Conservation (phyloP, 2,888 invertebrate species). For the Cantharis flavilabris region DNA sequence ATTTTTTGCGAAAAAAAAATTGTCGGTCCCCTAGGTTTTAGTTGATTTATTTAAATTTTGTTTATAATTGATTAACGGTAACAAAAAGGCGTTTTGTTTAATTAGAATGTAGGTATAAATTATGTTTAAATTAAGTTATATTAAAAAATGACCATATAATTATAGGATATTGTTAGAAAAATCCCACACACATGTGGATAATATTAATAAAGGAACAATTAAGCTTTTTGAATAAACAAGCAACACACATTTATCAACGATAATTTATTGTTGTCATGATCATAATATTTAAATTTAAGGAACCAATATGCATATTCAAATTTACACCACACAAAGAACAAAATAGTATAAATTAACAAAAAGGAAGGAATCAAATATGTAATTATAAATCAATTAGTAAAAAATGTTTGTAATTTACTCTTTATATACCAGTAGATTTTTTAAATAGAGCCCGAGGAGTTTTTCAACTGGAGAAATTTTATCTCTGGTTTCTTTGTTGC, state of each 20-base stretch:
- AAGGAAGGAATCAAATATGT: constrained; percentile 9
- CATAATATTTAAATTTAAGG: constrained; percentile 2
- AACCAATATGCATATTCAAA: constrained; percentile 16
- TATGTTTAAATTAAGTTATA: not conserved
- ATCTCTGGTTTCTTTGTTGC: constrained; percentile 26
- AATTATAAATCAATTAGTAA: constrained; percentile 24
- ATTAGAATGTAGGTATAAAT: not conserved
- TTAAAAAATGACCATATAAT: constrained; percentile 1
- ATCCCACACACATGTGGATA: not conserved
- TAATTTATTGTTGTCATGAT: not conserved
- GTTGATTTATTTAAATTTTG: not conserved
- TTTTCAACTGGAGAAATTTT: constrained; percentile 25
- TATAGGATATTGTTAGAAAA: not conserved
- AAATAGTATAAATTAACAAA: constrained; percentile 5
- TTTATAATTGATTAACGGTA: not conserved
- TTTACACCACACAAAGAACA: constrained; percentile 15
- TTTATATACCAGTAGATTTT: constrained; percentile 9
- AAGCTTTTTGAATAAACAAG: not conserved
- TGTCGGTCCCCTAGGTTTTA: not conserved
- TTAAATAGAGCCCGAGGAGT: constrained; percentile 21
- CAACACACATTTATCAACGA: not conserved
- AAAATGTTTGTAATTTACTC: constrained; percentile 9
- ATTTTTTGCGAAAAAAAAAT: not conserved
- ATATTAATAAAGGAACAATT: not conserved
- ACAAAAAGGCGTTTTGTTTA: not conserved